These are phyloP conservation scores for Asbolus verrucosus DNA, from an alignment of 1,140 invertebrate genomes.

Conservation along the genomic window DNA sequence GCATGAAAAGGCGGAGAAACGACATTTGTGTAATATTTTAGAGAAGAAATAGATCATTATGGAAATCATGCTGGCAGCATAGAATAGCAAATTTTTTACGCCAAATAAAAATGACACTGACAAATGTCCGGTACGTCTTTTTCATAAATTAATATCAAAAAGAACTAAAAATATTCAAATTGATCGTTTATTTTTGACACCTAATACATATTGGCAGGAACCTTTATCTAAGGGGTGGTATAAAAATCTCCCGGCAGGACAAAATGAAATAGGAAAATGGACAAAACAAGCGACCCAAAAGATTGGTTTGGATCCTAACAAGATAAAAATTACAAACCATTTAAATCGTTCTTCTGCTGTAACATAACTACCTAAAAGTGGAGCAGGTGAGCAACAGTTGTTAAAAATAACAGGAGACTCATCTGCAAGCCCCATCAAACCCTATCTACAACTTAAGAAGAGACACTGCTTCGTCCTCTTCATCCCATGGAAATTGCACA, in stretches of 20 bases:
- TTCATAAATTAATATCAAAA: neutral
- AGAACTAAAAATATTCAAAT: neutral
- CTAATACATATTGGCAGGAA: neutral
- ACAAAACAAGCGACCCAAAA: neutral
- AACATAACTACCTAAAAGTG: conserved; percentile 46
- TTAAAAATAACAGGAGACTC: conserved; percentile 52
- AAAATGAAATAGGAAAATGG: neutral
- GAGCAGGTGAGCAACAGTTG: conserved; percentile 50
- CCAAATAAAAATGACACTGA: too few relatives aligned
- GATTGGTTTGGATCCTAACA: neutral
- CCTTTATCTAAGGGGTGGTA: neutral
- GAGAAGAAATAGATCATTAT: neutral
- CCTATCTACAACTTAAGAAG: conserved; percentile 53
- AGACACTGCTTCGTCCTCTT: too few relatives aligned
- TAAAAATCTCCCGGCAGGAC: neutral
- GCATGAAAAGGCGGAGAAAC: neutral
- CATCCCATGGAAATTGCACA: too few relatives aligned
- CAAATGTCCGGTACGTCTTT: neutral
- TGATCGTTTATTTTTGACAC: neutral
- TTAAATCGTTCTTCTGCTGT: conserved; percentile 42
- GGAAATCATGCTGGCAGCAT: neutral
- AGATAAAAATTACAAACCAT: conserved; percentile 46
- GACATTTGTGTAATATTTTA: neutral
- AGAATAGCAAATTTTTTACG: neutral
- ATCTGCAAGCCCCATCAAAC: conserved; percentile 49